These are phyloP conservation scores for Sebastolobus altivelis DNA, from an alignment of 2,797 vertebrate genomes.

Conservation along the genomic window DNA sequence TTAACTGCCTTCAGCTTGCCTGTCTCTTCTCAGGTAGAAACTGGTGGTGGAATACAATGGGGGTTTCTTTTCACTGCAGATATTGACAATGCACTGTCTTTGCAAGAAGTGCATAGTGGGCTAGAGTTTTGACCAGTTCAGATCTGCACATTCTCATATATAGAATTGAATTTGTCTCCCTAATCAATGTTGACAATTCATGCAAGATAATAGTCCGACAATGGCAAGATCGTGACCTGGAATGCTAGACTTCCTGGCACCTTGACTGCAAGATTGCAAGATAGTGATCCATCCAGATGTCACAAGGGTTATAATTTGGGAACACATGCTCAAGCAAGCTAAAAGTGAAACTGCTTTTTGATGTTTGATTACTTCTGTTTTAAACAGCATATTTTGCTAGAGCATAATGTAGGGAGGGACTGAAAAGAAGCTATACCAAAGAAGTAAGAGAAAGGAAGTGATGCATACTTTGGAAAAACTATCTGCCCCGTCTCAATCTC, in stretches of 20 bases:
- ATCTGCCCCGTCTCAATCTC: not conserved
- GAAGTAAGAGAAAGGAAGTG: not conserved
- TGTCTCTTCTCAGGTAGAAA: conserved; percentile 35
- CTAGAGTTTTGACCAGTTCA: not conserved
- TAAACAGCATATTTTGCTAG: not conserved
- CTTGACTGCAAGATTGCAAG: conserved; percentile 8
- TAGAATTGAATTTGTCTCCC: not conserved
- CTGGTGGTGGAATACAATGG: not conserved
- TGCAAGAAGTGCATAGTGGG: not conserved
- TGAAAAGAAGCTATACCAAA: conserved; percentile 5
- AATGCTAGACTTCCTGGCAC: not conserved
- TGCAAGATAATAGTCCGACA: conserved; percentile 1
- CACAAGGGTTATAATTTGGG: conserved; percentile 1
- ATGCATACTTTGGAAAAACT: not conserved
- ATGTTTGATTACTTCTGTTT: not conserved
- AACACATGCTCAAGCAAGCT: not conserved
- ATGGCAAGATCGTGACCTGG: not conserved
- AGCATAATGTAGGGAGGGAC: not conserved
- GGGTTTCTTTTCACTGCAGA: not conserved
- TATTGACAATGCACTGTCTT: conserved; percentile 7
- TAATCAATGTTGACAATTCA: not conserved
- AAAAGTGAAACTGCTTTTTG: not conserved
- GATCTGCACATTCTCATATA: not conserved
- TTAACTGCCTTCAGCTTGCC: conserved; percentile 38
- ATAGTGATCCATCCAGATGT: conserved; percentile 13